Conservation (phyloP, 2,797 vertebrate species). For the Kryptolebias ocellatus region DNA sequence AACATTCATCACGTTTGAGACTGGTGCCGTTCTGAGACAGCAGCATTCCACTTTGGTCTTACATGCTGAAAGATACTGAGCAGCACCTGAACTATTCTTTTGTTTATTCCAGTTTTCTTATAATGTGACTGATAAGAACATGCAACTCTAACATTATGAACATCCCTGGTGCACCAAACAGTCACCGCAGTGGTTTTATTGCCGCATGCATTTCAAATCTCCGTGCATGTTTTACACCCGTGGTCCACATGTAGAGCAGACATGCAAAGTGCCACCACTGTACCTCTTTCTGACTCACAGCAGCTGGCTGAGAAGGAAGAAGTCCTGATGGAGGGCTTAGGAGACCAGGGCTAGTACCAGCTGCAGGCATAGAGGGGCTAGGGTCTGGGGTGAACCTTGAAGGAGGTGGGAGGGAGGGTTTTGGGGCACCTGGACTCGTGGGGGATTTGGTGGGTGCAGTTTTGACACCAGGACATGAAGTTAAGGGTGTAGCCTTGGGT, state of each 20-base stretch:
- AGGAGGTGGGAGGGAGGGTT: conserved; percentile 10
- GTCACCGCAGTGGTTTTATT: background rate
- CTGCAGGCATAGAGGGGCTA: conserved; percentile 28
- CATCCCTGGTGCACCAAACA: background rate
- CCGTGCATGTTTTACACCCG: conserved; percentile 47
- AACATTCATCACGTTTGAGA: no score
- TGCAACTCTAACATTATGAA: background rate
- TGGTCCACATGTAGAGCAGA: conserved; percentile 21
- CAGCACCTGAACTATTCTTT: no score
- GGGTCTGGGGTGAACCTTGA: conserved; percentile 27
- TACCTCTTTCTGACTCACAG: conserved; percentile 76
- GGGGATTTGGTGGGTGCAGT: conserved; percentile 36
- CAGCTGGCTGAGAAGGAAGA: conserved; percentile 41
- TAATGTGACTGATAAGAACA: background rate
- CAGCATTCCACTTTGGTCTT: no score
- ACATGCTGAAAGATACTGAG: no score
- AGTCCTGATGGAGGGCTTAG: conserved; percentile 38
- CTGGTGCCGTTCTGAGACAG: no score
- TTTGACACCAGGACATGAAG: conserved; percentile 56
- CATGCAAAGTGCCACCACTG: conserved; percentile 38
- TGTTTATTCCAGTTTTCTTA: background rate
- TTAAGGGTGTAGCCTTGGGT: conserved; percentile 46
- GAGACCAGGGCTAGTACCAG: conserved; percentile 4
- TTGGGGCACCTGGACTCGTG: conserved; percentile 5
- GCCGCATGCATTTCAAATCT: conserved; percentile 42